Percentiles rank a stretch among this genome's conserved stretches.
Conservation (phyloP, 2,797 vertebrate species). For the Podarcis siculus region DNA sequence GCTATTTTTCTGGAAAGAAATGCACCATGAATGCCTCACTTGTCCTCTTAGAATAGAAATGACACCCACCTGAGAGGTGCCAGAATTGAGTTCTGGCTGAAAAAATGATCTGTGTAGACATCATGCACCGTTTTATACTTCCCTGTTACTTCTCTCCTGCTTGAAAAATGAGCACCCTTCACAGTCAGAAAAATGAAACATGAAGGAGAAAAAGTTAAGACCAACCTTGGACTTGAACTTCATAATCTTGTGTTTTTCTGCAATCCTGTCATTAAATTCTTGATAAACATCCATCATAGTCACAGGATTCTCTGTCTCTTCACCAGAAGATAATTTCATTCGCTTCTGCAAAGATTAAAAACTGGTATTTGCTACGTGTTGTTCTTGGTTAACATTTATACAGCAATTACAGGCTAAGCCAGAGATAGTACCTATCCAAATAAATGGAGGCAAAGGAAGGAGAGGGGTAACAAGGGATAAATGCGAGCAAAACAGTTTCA, state of each 20-base stretch:
- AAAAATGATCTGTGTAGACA: background rate
- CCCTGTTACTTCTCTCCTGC: background rate
- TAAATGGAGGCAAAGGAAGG: background rate
- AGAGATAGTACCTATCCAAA: background rate
- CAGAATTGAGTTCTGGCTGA: background rate
- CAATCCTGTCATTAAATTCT: conserved; percentile 90
- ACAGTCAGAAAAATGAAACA: background rate
- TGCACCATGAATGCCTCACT: no score
- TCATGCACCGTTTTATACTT: background rate
- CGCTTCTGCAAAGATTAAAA: conserved; percentile 76
- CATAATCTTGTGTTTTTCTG: conserved; percentile 96
- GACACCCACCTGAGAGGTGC: no score
- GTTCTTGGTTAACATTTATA: background rate
- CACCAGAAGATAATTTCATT: conserved; percentile 82
- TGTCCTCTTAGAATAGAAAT: no score
- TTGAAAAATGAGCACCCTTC: background rate
- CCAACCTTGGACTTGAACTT: conserved; percentile 97
- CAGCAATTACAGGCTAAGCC: background rate
- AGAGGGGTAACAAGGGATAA: background rate
- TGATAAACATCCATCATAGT: conserved; percentile 94
- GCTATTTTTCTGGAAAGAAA: no score
- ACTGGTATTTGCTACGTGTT: background rate
- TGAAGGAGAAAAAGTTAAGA: conserved; percentile 20
- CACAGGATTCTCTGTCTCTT: conserved; percentile 82
- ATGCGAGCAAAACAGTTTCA: background rate